phyloP scores from a whole-genome alignment of 2,113 vertebrate species.

The Chionomys nivalis region DNA sequence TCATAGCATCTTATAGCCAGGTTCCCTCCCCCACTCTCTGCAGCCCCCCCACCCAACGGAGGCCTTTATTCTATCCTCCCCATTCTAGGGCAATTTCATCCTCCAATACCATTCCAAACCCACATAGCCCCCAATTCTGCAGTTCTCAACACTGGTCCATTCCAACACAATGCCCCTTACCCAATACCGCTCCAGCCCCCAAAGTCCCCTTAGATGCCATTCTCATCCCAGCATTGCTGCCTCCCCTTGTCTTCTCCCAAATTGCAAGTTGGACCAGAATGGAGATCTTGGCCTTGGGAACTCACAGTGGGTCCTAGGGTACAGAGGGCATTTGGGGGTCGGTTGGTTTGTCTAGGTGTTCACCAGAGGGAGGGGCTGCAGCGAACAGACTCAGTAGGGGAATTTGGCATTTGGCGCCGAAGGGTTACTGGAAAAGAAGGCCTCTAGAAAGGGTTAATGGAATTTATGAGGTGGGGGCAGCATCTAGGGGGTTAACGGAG shows the following conservation, averaged over 20 bases:
- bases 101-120: slow-evolving; percentile 36
- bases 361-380: slow-evolving; percentile 54
- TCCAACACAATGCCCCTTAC: slow-evolving; percentile 46
- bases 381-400: slow-evolving; percentile 65
- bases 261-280: slow-evolving; percentile 69
- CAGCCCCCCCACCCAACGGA: slow-evolving; percentile 71
- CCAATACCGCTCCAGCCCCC: slow-evolving; percentile 11
- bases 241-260: slow-evolving; percentile 72
- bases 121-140: slow-evolving; percentile 33
- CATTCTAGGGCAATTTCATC: slow-evolving; percentile 61
- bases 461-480: slow-evolving; percentile 56
- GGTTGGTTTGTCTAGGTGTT: slow-evolving; percentile 63
- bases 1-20: slow-evolving; percentile 66
- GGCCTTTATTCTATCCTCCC: slow-evolving; percentile 68
- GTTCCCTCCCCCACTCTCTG: slow-evolving; percentile 72
- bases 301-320: slow-evolving; percentile 63
- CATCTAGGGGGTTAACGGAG: slow-evolving; percentile 61
- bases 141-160: slow-evolving; percentile 50
- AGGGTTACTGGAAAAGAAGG: slow-evolving; percentile 43
- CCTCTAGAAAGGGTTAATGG: slow-evolving; percentile 42
- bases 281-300: slow-evolving; percentile 64
- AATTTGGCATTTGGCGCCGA: slow-evolving; percentile 29
- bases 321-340: slow-evolving; percentile 81
- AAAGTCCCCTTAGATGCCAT: slow-evolving; percentile 59
- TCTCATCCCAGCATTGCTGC: slow-evolving; percentile 37